These are phyloP conservation scores for Loris lydekkerianus DNA, from an alignment of 2,797 vertebrate genomes.

Conservation along the genomic window DNA sequence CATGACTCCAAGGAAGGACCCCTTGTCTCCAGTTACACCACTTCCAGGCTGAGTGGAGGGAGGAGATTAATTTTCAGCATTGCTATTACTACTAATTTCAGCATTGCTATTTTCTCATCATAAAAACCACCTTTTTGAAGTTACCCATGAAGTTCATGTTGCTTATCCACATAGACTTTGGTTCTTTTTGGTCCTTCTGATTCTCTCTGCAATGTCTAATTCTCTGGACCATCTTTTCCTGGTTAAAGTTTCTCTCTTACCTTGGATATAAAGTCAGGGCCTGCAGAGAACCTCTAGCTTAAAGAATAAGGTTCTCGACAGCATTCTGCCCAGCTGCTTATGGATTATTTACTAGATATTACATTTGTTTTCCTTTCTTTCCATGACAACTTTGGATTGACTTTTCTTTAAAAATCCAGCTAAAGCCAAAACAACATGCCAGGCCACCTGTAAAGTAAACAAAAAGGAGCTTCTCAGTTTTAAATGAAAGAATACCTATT, in stretches of 20 bases:
- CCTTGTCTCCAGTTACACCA: neutral
- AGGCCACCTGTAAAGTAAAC: neutral
- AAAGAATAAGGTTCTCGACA: neutral
- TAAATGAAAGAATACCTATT: neutral
- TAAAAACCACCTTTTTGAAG: neutral
- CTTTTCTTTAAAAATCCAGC: conserved; percentile 16
- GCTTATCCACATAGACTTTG: neutral
- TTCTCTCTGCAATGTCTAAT: neutral
- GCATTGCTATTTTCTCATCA: neutral
- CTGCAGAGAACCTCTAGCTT: neutral
- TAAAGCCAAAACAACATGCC: neutral
- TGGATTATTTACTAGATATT: neutral
- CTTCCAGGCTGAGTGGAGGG: neutral
- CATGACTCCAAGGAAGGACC: neutral
- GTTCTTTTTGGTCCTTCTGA: neutral
- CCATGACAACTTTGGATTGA: neutral
- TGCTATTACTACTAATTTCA: no score
- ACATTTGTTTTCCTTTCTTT: neutral
- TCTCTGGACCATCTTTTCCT: neutral
- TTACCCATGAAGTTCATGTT: neutral
- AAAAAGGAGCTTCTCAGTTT: neutral
- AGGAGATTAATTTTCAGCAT: no score
- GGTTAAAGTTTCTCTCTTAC: neutral
- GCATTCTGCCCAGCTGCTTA: neutral
- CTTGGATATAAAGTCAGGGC: neutral